Conservation (phyloP, 2,888 invertebrate genomes). For the Rapana venosa region DNA sequence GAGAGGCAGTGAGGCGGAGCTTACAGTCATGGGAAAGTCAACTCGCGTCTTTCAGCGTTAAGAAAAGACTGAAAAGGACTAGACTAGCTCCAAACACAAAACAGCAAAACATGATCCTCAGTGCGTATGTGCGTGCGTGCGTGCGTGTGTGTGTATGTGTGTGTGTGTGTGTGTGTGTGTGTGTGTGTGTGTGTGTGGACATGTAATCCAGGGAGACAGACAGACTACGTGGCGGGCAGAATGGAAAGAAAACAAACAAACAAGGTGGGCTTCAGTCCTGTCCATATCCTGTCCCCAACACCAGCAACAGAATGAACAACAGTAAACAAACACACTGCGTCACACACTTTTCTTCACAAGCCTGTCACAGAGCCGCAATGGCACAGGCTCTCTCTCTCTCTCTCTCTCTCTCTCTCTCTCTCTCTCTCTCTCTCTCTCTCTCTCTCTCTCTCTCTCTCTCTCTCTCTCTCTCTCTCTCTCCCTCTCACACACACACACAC, state of each 20-base stretch:
- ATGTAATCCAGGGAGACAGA: neutral
- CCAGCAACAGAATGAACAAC: neutral
- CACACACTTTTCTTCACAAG: neutral
- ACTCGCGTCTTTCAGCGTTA: too few species aligned
- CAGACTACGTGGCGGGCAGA: neutral
- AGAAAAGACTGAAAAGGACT: too few species aligned
- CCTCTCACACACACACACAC: neutral
- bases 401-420: neutral
- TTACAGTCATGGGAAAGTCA: too few species aligned
- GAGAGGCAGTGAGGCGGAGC: too few species aligned
- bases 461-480: conserved; percentile 1
- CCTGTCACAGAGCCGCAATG: neutral
- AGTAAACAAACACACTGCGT: neutral
- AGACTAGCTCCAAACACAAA: too few species aligned
- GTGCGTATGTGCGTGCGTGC: neutral
- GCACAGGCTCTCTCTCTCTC: neutral
- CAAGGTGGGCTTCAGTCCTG: too few species aligned
- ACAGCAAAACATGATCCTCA: neutral
- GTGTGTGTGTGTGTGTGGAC: neutral
- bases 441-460: neutral
- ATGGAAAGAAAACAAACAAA: too few species aligned
- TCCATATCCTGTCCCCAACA: neutral
- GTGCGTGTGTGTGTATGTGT: neutral
- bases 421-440: neutral
- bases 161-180: conserved; percentile 34